Base-by-base conservation (phyloP, 1,140 invertebrate species). In the Ceratitis capitata region DNA sequence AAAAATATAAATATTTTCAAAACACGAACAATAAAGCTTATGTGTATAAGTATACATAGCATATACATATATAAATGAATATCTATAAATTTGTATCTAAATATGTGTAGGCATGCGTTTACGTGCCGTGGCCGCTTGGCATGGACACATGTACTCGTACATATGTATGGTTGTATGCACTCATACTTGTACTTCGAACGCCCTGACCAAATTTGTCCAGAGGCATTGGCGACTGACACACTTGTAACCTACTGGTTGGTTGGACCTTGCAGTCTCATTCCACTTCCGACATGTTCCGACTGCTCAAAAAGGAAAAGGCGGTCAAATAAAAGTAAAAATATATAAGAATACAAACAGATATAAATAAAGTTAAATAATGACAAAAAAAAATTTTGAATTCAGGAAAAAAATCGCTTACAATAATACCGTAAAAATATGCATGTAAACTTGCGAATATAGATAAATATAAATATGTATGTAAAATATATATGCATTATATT, bases 171-270 rank as follows among this genome's bases (percentile, higher is more conserved):
- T n/a, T n/a, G n/a, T n/a, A n/a, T n/a, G n/a, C n/a, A n/a, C n/a
- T n/a, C n/a, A n/a, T n/a, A 47, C 42, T 45, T 26, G 16, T n/a
- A 74, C 64, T 45, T 74, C 35, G 29, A 45, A 19, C 45, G 35
- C 7, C 19, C 69, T 78, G 32, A 12, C 69, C 69, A 78, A 78
- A 78, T 78, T 78, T 78, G 69, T 78, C 42, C 69, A 78, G 69
- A 45, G 39, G 16, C 69, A 78, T 39, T 45, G 39, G 2, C 39
- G 39, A 26, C 69, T 78, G 69, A 78, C 69, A 78, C 39, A 78
- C 69, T 78, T 78, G 39, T 78, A 78, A n/a, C n/a, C 39, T 42
- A 78, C 39, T 78, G 69, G 69, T 23, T 3, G n/a, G 39, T 26
- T 78, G 69, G 69, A 45, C 69, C 69, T 78, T 78, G 69, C 35